A percentile compares a stretch with the other conserved stretches of the same genome.
Evolutionary conservation across 1,140 invertebrate genomes (phyloP).

Genomic region (Drosophila lini): DNA sequence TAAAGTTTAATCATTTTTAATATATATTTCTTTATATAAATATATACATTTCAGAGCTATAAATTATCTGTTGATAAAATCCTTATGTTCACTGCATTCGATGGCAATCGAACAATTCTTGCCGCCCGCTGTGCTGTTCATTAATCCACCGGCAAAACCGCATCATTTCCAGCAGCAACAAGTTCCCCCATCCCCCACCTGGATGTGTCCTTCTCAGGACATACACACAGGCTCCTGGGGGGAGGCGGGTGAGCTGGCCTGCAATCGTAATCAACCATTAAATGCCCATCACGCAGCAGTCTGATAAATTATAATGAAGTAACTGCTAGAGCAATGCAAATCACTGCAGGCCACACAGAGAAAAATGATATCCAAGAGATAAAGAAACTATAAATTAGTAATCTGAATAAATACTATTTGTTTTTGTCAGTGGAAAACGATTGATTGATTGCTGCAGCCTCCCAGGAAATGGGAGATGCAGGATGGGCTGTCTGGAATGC

Average conservation of each 20-base stretch:
- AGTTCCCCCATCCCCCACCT: background rate
- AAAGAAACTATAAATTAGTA: background rate
- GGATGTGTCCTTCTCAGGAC: conserved; percentile 1
- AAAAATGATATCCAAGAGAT: background rate
- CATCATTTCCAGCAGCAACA: conserved; percentile 43
- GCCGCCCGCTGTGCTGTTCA: conserved; percentile 22
- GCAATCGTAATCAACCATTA: conserved; percentile 20
- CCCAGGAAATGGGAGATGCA: background rate
- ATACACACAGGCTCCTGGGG: background rate
- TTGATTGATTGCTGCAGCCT: conserved; percentile 3
- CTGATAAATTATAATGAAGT: conserved; percentile 27
- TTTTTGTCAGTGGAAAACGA: background rate
- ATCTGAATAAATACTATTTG: no score
- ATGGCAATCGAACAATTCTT: conserved; percentile 4
- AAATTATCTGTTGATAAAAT: background rate
- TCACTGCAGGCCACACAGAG: conserved; percentile 16
- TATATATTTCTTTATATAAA: background rate
- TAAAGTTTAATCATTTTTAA: background rate
- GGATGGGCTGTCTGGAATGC: conserved; percentile 1
- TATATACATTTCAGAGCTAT: no score
- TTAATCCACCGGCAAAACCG: conserved; percentile 45
- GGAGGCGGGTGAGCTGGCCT: background rate
- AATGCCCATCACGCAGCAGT: conserved; percentile 23
- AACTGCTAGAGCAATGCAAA: conserved; percentile 32
- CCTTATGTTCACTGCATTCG: background rate